Evolutionary conservation across 2,797 vertebrate species (phyloP).

Genomic region (Schizothorax lantsangensis): DNA sequence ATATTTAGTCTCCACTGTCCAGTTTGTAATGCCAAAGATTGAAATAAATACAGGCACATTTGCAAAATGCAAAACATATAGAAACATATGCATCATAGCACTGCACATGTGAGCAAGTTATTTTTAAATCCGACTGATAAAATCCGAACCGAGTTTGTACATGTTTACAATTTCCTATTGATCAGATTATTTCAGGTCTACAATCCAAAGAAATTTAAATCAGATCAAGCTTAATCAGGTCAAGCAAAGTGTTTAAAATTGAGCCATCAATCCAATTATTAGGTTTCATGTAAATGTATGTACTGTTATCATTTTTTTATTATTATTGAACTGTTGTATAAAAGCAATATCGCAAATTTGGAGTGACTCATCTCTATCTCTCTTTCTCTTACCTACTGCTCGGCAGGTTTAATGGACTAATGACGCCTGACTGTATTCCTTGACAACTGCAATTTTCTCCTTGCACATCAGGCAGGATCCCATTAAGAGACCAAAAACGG

Average conservation of each 20-base stretch:
- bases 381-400: not conserved
- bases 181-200: not conserved
- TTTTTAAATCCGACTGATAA: not conserved
- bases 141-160: not conserved
- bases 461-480: not conserved
- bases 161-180: not conserved
- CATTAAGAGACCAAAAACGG: not conserved
- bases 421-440: not conserved
- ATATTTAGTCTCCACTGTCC: not conserved
- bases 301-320: not conserved
- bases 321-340: not conserved
- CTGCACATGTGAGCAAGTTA: not conserved
- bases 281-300: no score
- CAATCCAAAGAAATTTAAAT: not conserved
- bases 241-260: not conserved
- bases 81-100: not conserved
- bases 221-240: not conserved
- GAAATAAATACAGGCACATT: not conserved
- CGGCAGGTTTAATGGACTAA: slow-evolving; percentile 6
- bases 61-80: not conserved
- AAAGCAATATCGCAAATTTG: not conserved
- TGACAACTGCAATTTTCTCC: slow-evolving; percentile 1
- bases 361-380: not conserved
- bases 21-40: not conserved
- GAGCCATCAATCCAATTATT: not conserved